phyloP scores from a whole-genome alignment of 2,113 vertebrate species.

The Verasper variegatus region DNA sequence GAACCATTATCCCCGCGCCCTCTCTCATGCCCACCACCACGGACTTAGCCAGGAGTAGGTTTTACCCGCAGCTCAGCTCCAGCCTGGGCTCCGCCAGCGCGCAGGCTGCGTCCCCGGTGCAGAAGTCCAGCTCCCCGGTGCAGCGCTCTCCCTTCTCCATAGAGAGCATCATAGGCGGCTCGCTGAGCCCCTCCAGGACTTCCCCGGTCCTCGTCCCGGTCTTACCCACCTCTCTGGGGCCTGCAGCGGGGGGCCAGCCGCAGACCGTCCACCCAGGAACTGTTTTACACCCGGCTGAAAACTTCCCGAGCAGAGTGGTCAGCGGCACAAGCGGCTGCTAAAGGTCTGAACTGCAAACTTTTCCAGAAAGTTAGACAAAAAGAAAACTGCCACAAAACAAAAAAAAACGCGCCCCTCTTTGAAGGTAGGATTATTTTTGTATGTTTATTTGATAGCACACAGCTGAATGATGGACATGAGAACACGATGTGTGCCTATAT shows the following conservation, averaged over 20 bases:
- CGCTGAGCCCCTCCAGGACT: constrained; percentile 85
- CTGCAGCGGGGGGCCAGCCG: constrained; percentile 75
- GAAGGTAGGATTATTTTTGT: constrained; percentile 90
- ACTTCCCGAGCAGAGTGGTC: constrained; percentile 89
- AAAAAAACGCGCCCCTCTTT: constrained; percentile 46
- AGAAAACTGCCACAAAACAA: constrained; percentile 62
- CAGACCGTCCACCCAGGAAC: constrained; percentile 70
- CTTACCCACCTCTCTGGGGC: constrained; percentile 81
- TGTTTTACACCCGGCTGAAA: constrained; percentile 82
- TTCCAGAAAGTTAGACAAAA: constrained; percentile 40
- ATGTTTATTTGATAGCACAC: constrained; percentile 78
- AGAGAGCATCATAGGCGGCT: constrained; percentile 91
- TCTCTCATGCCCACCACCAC: constrained; percentile 83
- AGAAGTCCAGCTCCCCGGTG: constrained; percentile 78
- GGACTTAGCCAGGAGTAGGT: constrained; percentile 86
- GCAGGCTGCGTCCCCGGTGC: constrained; percentile 75
- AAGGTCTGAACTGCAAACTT: constrained; percentile 63
- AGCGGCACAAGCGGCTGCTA: constrained; percentile 87
- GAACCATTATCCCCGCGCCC: constrained; percentile 80
- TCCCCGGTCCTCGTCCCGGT: constrained; percentile 82
- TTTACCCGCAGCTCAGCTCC: constrained; percentile 87
- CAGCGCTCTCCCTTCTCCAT: constrained; percentile 92
- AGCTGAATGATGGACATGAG: constrained; percentile 81
- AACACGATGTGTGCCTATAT: constrained; percentile 80
- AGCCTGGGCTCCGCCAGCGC: constrained; percentile 71